Conservation (phyloP, 1,140 invertebrate species). For the Cephus cinctus region DNA sequence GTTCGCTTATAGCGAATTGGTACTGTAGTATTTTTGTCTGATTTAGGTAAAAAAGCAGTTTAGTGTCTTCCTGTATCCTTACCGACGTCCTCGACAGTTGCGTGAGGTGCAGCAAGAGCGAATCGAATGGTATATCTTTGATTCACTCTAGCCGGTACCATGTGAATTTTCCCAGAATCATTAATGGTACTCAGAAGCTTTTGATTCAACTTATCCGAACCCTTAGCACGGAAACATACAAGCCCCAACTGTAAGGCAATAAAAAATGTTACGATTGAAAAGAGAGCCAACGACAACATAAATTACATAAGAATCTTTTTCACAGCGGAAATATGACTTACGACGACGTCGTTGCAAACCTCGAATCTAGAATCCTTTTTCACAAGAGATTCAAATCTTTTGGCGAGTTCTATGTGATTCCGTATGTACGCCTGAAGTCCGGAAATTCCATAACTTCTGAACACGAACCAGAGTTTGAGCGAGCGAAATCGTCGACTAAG, state of each 20-base stretch:
- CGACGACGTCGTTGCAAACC: slow-evolving; percentile 93
- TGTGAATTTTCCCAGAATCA: slow-evolving; percentile 93
- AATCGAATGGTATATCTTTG: slow-evolving; percentile 93
- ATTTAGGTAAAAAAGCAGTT: no score
- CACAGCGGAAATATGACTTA: no score
- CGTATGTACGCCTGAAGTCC: slow-evolving; percentile 92
- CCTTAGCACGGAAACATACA: slow-evolving; percentile 83
- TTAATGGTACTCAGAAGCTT: slow-evolving; percentile 93
- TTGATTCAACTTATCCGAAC: slow-evolving; percentile 89
- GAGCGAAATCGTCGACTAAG: slow-evolving; percentile 89
- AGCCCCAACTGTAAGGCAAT: slow-evolving; percentile 67
- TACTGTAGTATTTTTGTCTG: no score
- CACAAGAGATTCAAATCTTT: slow-evolving; percentile 87
- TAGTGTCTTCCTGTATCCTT: no score
- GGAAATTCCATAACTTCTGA: slow-evolving; percentile 90
- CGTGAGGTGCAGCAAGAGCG: slow-evolving; percentile 91
- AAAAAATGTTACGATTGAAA: slow-evolving; percentile 1
- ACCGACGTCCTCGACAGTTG: slow-evolving; percentile 85
- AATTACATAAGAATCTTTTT: slow-evolving; percentile 13
- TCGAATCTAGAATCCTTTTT: slow-evolving; percentile 88
- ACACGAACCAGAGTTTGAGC: slow-evolving; percentile 97
- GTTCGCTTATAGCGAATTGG: no score
- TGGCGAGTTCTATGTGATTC: slow-evolving; percentile 89
- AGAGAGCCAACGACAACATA: slow-evolving; percentile 2
- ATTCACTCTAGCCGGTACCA: slow-evolving; percentile 92